Evolutionary conservation across 1,140 invertebrate genomes (phyloP).

Genomic region (Brachionus koreanus): DNA sequence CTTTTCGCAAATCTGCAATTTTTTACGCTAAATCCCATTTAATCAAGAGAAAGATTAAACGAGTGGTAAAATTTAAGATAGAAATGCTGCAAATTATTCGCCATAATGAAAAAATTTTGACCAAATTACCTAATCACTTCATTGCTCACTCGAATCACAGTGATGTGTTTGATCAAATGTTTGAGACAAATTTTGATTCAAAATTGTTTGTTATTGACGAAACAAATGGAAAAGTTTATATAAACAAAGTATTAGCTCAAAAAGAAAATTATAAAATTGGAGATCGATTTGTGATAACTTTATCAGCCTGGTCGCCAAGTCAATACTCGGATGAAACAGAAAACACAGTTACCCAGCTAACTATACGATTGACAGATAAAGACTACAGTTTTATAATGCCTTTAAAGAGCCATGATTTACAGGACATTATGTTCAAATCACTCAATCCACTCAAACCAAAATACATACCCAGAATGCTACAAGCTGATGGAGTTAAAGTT

Average conservation of each 20-base stretch:
- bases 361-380: constrained; percentile 11
- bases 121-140: constrained; percentile 15
- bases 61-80: constrained; percentile 21
- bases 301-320: constrained; percentile 15
- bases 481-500: constrained; percentile 35
- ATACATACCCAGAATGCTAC: constrained; percentile 3
- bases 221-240: constrained; percentile 20
- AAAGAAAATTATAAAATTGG: constrained; percentile 29
- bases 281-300: constrained; percentile 27
- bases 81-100: constrained; percentile 40
- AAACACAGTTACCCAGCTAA: constrained; percentile 10
- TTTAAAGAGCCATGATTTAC: background rate
- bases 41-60: constrained; percentile 17
- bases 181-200: background rate
- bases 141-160: background rate
- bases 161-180: background rate
- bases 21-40: constrained; percentile 35
- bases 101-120: background rate
- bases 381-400: constrained; percentile 8
- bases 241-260: background rate
- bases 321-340: constrained; percentile 19
- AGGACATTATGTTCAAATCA: background rate
- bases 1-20: background rate
- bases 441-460: constrained; percentile 8
- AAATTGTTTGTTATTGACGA: background rate